Base-by-base conservation (phyloP, 2,888 invertebrate genomes). In the Brenthis ino region DNA sequence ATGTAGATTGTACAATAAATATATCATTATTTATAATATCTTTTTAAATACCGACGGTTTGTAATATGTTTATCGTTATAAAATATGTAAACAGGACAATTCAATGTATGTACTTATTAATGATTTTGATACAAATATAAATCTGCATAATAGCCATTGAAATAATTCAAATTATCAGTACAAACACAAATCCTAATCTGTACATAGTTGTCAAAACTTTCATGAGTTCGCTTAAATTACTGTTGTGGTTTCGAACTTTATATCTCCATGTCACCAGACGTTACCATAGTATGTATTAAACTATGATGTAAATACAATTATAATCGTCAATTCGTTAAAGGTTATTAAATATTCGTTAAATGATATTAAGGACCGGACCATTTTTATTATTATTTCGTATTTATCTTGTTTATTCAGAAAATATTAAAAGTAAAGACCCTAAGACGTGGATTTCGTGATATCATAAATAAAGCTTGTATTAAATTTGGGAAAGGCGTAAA, bases 161-260 rank as follows among this genome's bases (percentile, higher is more conserved):
- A 71, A 64, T 71, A 65, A 64, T 69, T 69, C 68, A 64, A 80
- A 80, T 78, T 79, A 81, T 81, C 76, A 79, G 78, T 73, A 75
- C 75, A 75, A 80, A 76, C 80, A 78, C 77, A 78, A 81, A 76
- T 80, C 77, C 77, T 83, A 84, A 85, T 84, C 81, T 83, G 76
- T 76, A 79, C 81, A 77, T 74, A 81, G 80, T 80, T 81, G 77
- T 79, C 79, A 74, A 77, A 82, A 84, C 79, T 81, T 80, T 65
- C 74, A 68, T 74, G 79, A 82, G 81, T 80, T 77, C 72, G 81
- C 84, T 84, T 80, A 85, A 87, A 87, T 85, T 83, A 84, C 81
- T 78, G 80, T 85, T 85, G 83, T 82, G 82, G 82, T 79, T 73
- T 75, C 76, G 72, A 86, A 89, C 82, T 86, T 85, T 82, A 83